phyloP scores from a whole-genome alignment of 2,113 vertebrate genomes.

The Clarias gariepinus region DNA sequence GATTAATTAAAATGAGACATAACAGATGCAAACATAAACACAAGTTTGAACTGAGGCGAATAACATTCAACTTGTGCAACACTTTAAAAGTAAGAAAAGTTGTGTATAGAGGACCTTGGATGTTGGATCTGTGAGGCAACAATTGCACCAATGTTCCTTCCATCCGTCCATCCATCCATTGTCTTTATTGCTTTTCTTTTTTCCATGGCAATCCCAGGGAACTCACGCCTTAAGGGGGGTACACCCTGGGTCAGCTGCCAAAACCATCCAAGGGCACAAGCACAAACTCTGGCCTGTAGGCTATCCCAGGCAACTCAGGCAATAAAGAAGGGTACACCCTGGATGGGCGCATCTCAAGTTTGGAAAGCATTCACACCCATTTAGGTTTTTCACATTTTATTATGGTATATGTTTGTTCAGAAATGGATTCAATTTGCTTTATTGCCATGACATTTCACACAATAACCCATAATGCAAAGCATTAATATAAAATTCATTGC shows the following conservation, averaged over 20 bases:
- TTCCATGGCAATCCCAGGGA: too few relatives aligned
- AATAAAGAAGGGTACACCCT: too few relatives aligned
- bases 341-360: not conserved
- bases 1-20: constrained; percentile 1
- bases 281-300: too few relatives aligned
- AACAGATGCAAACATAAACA: constrained; percentile 21
- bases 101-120: not conserved
- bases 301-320: too few relatives aligned
- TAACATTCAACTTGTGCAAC: not conserved
- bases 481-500: too few relatives aligned
- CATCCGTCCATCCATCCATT: too few relatives aligned
- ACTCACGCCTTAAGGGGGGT: too few relatives aligned
- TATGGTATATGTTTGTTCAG: not conserved
- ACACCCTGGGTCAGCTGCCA: too few relatives aligned
- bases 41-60: not conserved
- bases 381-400: not conserved
- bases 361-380: not conserved
- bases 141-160: too few relatives aligned
- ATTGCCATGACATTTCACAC: not conserved
- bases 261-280: too few relatives aligned
- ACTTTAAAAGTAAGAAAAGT: not conserved
- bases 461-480: not conserved
- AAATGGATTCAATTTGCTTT: not conserved
- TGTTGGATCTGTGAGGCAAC: too few relatives aligned
- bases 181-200: too few relatives aligned